Evolutionary conservation across 2,888 invertebrate species (phyloP).

Genomic region (Homarus gammarus): DNA sequence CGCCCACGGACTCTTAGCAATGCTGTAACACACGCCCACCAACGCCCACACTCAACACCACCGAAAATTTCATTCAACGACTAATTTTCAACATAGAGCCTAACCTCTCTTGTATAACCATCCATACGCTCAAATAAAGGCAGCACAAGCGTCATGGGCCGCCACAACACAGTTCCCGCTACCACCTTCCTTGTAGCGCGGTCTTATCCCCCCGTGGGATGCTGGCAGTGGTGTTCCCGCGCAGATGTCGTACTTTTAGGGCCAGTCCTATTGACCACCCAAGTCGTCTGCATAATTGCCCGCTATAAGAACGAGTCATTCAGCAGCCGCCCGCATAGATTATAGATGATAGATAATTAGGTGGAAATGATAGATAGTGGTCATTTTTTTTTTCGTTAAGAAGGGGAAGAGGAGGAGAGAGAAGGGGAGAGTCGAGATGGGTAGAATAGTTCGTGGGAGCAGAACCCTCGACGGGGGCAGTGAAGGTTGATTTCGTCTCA

Average conservation of each 20-base stretch:
- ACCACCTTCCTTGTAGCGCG: neutral
- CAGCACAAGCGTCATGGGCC: neutral
- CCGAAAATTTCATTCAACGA: neutral
- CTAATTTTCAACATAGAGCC: neutral
- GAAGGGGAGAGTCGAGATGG: too few species aligned
- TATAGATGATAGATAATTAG: conserved; percentile 16
- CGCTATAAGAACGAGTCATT: neutral
- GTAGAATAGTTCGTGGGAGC: too few species aligned
- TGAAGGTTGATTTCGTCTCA: too few species aligned
- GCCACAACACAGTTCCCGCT: neutral
- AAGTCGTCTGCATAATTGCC: conserved; percentile 9
- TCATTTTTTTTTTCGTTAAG: too few species aligned
- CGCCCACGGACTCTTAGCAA: conserved; percentile 2
- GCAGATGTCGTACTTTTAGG: neutral
- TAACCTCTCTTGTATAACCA: neutral
- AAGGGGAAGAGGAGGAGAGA: too few species aligned
- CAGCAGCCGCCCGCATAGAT: conserved; percentile 24
- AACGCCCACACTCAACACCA: neutral
- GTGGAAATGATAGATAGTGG: neutral
- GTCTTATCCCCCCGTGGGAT: neutral
- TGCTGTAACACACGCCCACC: neutral
- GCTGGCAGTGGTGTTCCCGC: neutral
- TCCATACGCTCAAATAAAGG: neutral
- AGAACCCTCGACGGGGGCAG: too few species aligned
- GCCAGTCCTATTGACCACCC: conserved; percentile 4